Evolutionary conservation across 2,888 invertebrate species (phyloP).

Genomic region (Cheilosia impressa): DNA sequence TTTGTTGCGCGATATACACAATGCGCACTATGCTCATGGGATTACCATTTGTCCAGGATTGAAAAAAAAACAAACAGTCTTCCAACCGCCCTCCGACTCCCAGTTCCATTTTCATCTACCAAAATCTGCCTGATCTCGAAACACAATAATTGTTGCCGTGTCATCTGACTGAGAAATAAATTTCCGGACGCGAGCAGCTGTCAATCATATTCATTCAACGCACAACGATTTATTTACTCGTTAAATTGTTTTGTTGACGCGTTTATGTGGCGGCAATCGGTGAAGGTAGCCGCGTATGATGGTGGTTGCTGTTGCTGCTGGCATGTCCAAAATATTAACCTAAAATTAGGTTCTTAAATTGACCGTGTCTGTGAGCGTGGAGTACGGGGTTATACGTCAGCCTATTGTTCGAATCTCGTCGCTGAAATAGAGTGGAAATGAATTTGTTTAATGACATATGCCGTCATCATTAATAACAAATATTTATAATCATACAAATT

Average conservation of each 20-base stretch:
- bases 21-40: neutral
- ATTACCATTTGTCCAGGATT: slow-evolving; percentile 10
- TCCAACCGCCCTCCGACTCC: neutral
- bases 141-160: slow-evolving; percentile 30
- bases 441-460: slow-evolving; percentile 29
- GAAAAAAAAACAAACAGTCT: neutral
- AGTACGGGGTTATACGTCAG: slow-evolving; percentile 18
- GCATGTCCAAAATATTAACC: slow-evolving; percentile 25
- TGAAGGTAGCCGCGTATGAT: slow-evolving; percentile 27
- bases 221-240: slow-evolving; percentile 48
- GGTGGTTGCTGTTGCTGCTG: neutral
- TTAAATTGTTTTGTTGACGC: slow-evolving; percentile 67
- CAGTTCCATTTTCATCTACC: neutral
- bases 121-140: slow-evolving; percentile 4
- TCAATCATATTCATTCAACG: slow-evolving; percentile 57
- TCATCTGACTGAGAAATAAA: slow-evolving; percentile 52
- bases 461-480: slow-evolving; percentile 40
- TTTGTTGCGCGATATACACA: slow-evolving; percentile 29
- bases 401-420: slow-evolving; percentile 20
- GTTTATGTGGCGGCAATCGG: slow-evolving; percentile 22
- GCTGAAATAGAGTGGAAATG: slow-evolving; percentile 11
- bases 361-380: slow-evolving; percentile 55
- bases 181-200: slow-evolving; percentile 41
- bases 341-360: slow-evolving; percentile 65
- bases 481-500: neutral